Base-by-base conservation (phyloP, 2,797 vertebrate genomes). In the Rhinoraja longicauda region DNA sequence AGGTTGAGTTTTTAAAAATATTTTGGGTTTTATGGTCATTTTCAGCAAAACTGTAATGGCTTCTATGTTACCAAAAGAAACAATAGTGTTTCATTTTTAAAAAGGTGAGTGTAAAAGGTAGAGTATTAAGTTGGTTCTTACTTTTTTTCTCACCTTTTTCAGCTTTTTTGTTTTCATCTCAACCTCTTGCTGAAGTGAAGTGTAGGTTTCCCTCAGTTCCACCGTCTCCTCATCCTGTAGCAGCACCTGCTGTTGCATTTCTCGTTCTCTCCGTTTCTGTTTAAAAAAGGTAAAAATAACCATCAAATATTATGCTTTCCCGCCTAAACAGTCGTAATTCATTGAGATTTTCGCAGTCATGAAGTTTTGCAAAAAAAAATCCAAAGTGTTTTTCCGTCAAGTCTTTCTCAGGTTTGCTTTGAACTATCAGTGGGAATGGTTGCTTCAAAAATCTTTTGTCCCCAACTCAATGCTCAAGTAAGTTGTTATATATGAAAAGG, bases 101-200 rank as follows among this genome's bases (percentile, higher is more conserved):
- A 21, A 86, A 62, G 29, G 12, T 32, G 26, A 36, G 84, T 36
- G 62, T 9, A 88, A 88, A 64, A 88, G 59, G 3, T 88, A 67
- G 67, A 88, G 59, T 36, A 84, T 36, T 64, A 79, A 92, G 45
- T 57, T 39, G 72, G 26, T 72, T 45, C 90, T 92, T 92, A 92
- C 90, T 92, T 79, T 78, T 93, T 84, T 79, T 62, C 93, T 93
- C 94, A 99, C 98, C 97, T 97, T 98, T 95, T 98, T 98, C 93
- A 99, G 97, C 94, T 99, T 99, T 96, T 98, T 99, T 94, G 98
- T 99, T 95, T 99, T 99, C 72, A 98, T 96, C 94, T 99, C 99
- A 94, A 99, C 98, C 95, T 99, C 99, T 95, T 99, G 99, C 95
- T 99, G 99, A 95, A 99, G 95, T 93, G 98, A 98, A 0, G 97